Percentiles rank a stretch among this genome's conserved stretches.
Evolutionary conservation across 2,888 invertebrate species (phyloP).

Genomic region (Drosophila pegasa): DNA sequence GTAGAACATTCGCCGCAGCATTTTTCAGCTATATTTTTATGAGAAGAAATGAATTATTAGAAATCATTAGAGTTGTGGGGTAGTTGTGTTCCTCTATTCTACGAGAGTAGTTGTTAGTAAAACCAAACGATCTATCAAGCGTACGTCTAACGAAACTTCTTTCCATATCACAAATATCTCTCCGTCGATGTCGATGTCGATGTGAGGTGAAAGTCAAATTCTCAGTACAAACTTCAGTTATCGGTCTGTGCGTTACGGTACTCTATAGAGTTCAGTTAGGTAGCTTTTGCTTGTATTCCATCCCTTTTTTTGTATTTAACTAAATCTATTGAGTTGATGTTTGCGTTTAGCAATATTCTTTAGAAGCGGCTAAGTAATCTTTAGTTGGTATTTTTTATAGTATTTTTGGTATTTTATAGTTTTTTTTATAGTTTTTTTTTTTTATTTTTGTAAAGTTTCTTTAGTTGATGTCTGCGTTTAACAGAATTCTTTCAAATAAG

Average conservation of each 20-base stretch:
- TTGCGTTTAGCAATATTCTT: too few relatives aligned
- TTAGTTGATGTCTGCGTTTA: too few relatives aligned
- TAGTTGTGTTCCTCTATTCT: slow-evolving; percentile 24
- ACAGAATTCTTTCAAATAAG: too few relatives aligned
- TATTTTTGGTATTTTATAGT: too few relatives aligned
- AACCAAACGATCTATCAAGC: slow-evolving; percentile 2
- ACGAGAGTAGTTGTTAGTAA: slow-evolving; percentile 16
- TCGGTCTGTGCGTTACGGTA: slow-evolving; percentile 2
- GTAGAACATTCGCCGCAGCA: slow-evolving; percentile 99
- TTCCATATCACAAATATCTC: neutral
- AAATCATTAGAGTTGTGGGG: slow-evolving; percentile 75
- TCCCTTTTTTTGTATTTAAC: neutral
- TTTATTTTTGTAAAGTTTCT: too few relatives aligned
- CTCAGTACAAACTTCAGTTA: neutral
- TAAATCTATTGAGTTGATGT: neutral
- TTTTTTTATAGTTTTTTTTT: too few relatives aligned
- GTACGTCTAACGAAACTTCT: neutral
- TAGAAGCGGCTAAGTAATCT: too few relatives aligned
- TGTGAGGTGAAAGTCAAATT: neutral
- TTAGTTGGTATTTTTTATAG: too few relatives aligned
- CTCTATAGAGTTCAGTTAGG: slow-evolving; percentile 17
- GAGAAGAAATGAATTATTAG: slow-evolving; percentile 83
- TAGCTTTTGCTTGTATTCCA: neutral
- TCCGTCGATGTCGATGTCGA: neutral
- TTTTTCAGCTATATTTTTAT: slow-evolving; percentile 95